A percentile compares a stretch with the other conserved stretches of the same genome.
Conservation (phyloP, 1,140 invertebrate genomes). For the Holcopasites calliopsidis region DNA sequence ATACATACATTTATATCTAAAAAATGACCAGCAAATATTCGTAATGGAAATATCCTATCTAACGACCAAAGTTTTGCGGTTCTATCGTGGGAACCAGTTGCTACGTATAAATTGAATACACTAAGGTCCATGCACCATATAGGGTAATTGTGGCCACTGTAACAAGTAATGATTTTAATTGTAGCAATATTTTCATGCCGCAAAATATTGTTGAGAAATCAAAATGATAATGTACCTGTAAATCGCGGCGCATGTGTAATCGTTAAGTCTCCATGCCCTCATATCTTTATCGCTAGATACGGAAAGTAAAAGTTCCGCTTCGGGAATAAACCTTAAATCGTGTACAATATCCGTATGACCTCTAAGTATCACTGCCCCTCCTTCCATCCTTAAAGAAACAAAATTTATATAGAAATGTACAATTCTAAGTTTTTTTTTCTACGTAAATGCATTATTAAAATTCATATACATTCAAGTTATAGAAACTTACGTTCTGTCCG, state of each 20-base stretch:
- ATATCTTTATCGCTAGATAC: slow-evolving; percentile 89
- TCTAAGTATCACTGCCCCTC: slow-evolving; percentile 82
- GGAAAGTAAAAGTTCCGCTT: slow-evolving; percentile 84
- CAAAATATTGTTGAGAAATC: slow-evolving; percentile 61
- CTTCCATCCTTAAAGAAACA: slow-evolving; percentile 73
- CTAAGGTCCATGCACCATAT: slow-evolving; percentile 92
- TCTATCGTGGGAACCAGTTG: slow-evolving; percentile 90
- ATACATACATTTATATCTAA: slow-evolving; percentile 88
- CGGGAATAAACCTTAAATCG: slow-evolving; percentile 83
- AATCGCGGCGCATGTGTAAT: slow-evolving; percentile 84
- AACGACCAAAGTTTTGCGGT: slow-evolving; percentile 93
- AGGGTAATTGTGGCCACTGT: slow-evolving; percentile 90
- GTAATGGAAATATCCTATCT: slow-evolving; percentile 87
- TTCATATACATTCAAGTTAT: background rate
- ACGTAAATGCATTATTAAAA: no score
- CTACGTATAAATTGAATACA: slow-evolving; percentile 86
- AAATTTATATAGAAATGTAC: slow-evolving; percentile 8
- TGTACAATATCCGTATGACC: slow-evolving; percentile 88
- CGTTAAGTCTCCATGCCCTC: slow-evolving; percentile 85
- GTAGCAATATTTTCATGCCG: background rate
- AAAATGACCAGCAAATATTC: slow-evolving; percentile 91
- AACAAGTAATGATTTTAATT: slow-evolving; percentile 62
- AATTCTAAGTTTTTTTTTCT: no score
- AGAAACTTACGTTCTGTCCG: slow-evolving; percentile 60
- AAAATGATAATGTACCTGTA: slow-evolving; percentile 82